A percentile compares a stretch with the other conserved stretches of the same genome.
phyloP scores from a whole-genome alignment of 2,888 invertebrate genomes.

The Heliconius ismenius region DNA sequence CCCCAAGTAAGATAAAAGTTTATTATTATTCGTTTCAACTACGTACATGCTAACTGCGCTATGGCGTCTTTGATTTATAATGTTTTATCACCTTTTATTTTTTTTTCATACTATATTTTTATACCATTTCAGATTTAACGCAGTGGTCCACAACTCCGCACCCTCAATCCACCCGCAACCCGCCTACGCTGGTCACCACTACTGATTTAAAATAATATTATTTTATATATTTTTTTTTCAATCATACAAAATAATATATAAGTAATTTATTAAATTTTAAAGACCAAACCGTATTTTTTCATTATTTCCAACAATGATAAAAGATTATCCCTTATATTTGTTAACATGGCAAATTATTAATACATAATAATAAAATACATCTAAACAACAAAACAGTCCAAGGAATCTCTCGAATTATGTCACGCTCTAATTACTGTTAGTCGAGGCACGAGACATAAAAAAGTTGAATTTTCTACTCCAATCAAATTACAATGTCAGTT shows the following conservation, averaged over 20 bases:
- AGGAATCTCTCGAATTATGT: background rate
- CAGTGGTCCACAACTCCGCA: constrained; percentile 73
- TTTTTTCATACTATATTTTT: background rate
- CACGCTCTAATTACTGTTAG: constrained; percentile 11
- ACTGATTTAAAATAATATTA: constrained; percentile 27
- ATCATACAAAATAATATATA: constrained; percentile 16
- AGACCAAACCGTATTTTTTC: background rate
- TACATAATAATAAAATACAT: background rate
- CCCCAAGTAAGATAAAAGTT: no score
- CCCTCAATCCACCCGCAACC: constrained; percentile 64
- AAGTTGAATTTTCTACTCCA: background rate
- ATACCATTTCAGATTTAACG: constrained; percentile 69
- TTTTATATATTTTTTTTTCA: constrained; percentile 26
- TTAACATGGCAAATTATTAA: background rate
- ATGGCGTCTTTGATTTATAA: no score
- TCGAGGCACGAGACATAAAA: background rate
- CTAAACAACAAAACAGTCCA: background rate
- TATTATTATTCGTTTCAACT: no score
- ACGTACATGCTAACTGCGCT: no score
- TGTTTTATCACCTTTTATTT: background rate
- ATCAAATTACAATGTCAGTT: background rate
- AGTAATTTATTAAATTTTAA: constrained; percentile 19
- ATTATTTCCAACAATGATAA: background rate
- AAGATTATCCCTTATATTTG: background rate
- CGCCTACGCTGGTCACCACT: constrained; percentile 60